Percentiles rank a stretch among this genome's conserved stretches.
Evolutionary conservation across 37 sponge, comb jelly and placozoan species (phyloP).

Genomic region (Theonella swinhoei): DNA sequence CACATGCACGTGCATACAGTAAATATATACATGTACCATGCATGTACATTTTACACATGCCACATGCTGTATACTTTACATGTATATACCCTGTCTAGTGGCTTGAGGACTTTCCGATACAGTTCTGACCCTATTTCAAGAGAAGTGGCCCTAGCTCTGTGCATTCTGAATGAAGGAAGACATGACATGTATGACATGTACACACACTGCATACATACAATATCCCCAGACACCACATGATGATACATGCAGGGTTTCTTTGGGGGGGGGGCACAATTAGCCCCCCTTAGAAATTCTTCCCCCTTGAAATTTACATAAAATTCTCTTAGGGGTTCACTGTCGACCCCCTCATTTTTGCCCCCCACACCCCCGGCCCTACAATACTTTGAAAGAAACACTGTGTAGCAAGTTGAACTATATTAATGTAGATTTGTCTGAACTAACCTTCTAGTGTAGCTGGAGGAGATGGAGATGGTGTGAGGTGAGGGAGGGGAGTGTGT

Average conservation of each 20-base stretch:
- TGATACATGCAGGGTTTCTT: too few species aligned
- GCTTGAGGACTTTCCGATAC: constrained; percentile 42
- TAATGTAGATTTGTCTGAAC: not conserved
- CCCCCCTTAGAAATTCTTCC: too few species aligned
- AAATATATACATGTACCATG: constrained; percentile 8
- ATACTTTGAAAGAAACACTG: too few species aligned
- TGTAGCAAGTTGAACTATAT: not conserved
- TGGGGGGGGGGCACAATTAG: too few species aligned
- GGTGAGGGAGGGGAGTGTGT: constrained; percentile 25
- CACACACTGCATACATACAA: too few species aligned
- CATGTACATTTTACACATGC: not conserved
- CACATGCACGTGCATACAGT: not conserved
- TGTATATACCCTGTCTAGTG: constrained; percentile 37
- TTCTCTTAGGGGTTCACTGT: too few species aligned
- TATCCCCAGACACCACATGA: not conserved
- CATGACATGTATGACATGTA: not conserved
- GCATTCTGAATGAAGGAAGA: constrained; percentile 29
- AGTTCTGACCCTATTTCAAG: constrained; percentile 52
- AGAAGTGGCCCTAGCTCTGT: constrained; percentile 50
- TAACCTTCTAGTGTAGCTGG: not conserved
- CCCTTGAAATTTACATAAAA: too few species aligned
- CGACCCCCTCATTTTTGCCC: too few species aligned
- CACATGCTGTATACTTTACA: too few species aligned
- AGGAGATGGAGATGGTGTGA: not conserved
- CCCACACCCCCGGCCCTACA: too few species aligned